Conservation (phyloP, 2,113 vertebrate species). For the Hystrix brachyura region DNA sequence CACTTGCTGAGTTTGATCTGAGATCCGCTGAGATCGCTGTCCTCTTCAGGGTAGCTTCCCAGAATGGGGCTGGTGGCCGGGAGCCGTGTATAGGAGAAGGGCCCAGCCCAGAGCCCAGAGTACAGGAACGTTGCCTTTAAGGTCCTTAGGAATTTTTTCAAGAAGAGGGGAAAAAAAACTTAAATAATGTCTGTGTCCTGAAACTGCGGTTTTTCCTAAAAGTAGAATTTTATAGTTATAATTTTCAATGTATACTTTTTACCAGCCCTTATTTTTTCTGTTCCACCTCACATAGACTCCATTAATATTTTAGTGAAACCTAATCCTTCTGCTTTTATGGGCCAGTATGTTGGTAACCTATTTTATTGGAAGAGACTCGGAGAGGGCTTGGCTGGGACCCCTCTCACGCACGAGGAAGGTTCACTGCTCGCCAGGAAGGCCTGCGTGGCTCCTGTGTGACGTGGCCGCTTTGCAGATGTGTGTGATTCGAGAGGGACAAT, state of each 20-base stretch:
- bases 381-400: not conserved
- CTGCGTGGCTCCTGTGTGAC: not conserved
- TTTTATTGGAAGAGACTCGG: not conserved
- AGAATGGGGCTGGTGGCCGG: not conserved
- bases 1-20: not conserved
- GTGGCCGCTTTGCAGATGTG: not conserved
- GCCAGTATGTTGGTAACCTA: not conserved
- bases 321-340: conserved; percentile 5
- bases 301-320: not conserved
- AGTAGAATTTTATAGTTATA: not conserved
- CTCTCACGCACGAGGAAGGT: not conserved
- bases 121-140: not conserved
- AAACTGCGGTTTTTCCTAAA: not conserved
- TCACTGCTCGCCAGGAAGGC: not conserved
- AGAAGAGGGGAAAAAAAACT: not conserved
- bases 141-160: not conserved
- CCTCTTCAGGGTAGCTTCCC: not conserved
- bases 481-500: not conserved
- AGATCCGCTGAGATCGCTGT: not conserved
- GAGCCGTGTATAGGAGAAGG: not conserved
- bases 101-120: not conserved
- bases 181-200: not conserved
- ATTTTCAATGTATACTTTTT: not conserved
- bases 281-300: not conserved
- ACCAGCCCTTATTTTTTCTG: not conserved